Conservation (phyloP, 2,888 invertebrate genomes). For the Psococerastis gibbosa region DNA sequence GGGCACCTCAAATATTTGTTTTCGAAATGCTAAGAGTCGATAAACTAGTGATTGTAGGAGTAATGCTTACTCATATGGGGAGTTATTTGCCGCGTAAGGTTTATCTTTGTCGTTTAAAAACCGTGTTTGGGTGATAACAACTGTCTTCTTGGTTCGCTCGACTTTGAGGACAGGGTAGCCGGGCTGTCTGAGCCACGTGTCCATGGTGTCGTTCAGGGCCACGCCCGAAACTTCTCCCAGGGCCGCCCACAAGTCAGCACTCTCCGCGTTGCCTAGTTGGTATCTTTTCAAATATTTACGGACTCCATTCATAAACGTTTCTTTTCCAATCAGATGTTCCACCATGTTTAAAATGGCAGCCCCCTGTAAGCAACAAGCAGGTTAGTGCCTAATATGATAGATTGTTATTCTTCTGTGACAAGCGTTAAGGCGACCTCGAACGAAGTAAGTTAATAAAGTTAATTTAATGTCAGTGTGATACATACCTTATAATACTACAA, state of each 20-base stretch:
- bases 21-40: slow-evolving; percentile 17
- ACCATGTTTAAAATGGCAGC: slow-evolving; percentile 75
- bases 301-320: slow-evolving; percentile 51
- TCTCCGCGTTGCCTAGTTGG: slow-evolving; percentile 56
- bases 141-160: slow-evolving; percentile 24
- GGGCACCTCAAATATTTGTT: not conserved
- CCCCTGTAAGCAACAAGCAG: slow-evolving; percentile 39
- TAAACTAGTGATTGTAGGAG: slow-evolving; percentile 16
- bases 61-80: slow-evolving; percentile 26
- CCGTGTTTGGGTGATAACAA: slow-evolving; percentile 47
- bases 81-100: slow-evolving; percentile 27
- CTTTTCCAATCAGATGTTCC: slow-evolving; percentile 55
- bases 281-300: slow-evolving; percentile 51
- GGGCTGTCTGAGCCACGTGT: slow-evolving; percentile 80
- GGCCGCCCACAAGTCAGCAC: slow-evolving; percentile 51
- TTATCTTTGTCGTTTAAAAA: slow-evolving; percentile 51
- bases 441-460: no score
- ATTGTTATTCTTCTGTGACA: no score
- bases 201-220: slow-evolving; percentile 45
- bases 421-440: no score
- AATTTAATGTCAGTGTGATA: no score
- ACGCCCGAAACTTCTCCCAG: slow-evolving; percentile 32
- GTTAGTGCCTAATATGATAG: no score
- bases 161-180: slow-evolving; percentile 65
- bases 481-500: no score